phyloP scores from a whole-genome alignment of 2,797 vertebrate genomes.

The Lophura swinhoii region DNA sequence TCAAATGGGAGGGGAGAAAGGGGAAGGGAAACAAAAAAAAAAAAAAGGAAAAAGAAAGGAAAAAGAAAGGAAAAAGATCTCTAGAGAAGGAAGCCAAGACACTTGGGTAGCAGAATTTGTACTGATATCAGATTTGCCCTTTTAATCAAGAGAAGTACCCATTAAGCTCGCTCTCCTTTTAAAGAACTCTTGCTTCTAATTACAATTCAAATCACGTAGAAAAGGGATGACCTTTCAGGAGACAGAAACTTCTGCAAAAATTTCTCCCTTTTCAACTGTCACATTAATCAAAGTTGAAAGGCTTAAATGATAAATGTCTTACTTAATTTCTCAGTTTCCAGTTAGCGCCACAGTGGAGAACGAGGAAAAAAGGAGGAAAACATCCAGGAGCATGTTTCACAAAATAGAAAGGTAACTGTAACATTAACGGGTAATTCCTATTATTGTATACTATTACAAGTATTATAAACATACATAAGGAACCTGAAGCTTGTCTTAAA shows the following conservation, averaged over 20 bases:
- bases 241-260: neutral
- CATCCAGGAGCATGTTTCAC: neutral
- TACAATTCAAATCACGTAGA: neutral
- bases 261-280: slow-evolving; percentile 3
- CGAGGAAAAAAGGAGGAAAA: neutral
- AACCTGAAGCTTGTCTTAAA: neutral
- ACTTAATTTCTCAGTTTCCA: neutral
- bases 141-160: neutral
- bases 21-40: no score
- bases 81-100: neutral
- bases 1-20: neutral
- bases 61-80: neutral
- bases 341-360: neutral
- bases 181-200: slow-evolving; percentile 27
- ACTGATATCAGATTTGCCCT: neutral
- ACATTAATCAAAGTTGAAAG: neutral
- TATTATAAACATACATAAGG: neutral
- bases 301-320: slow-evolving; percentile 1
- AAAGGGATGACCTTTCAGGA: slow-evolving; percentile 15
- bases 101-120: neutral
- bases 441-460: neutral
- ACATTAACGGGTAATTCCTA: neutral
- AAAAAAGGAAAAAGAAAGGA: no score
- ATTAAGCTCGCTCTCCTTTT: neutral
- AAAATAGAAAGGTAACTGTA: neutral